Conservation (phyloP, 2,113 vertebrate genomes). For the Labrus mixtus region DNA sequence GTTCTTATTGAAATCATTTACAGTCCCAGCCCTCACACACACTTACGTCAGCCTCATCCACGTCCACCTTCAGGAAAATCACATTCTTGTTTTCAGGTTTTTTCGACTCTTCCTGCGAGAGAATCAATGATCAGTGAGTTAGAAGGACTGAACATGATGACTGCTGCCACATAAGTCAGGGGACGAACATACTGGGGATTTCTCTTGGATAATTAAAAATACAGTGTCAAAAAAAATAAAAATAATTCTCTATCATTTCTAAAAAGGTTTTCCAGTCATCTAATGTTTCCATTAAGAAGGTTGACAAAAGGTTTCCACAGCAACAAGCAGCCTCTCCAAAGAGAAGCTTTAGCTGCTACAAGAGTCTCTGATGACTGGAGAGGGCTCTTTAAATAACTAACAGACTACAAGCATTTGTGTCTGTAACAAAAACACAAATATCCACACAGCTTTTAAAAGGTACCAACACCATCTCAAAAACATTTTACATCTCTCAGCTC, state of each 20-base stretch:
- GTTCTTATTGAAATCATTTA: too few relatives aligned
- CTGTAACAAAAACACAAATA: too few relatives aligned
- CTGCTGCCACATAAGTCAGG: too few relatives aligned
- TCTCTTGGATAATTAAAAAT: too few relatives aligned
- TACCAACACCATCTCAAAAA: too few relatives aligned
- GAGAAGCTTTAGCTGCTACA: constrained; percentile 2
- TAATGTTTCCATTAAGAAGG: not conserved
- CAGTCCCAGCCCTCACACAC: not conserved
- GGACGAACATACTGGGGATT: too few relatives aligned
- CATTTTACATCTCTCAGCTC: too few relatives aligned
- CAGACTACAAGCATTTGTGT: not conserved
- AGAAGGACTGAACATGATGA: not conserved
- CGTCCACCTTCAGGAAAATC: constrained; percentile 93
- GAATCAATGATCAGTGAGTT: not conserved
- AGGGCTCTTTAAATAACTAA: not conserved
- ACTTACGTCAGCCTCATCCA: constrained; percentile 90
- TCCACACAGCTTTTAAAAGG: too few relatives aligned
- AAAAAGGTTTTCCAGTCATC: not conserved
- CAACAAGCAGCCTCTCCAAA: constrained; percentile 3
- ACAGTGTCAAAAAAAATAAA: too few relatives aligned
- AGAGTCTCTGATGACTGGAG: too few relatives aligned
- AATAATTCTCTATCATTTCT: not conserved
- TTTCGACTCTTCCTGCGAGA: constrained; percentile 74
- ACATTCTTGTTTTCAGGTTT: constrained; percentile 73
- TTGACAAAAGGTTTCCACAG: not conserved